Evolutionary conservation across 2,888 invertebrate genomes (phyloP), one percentile per base, ranked within the genome.

Genomic region (Lepetodrilus schrolli): DNA sequence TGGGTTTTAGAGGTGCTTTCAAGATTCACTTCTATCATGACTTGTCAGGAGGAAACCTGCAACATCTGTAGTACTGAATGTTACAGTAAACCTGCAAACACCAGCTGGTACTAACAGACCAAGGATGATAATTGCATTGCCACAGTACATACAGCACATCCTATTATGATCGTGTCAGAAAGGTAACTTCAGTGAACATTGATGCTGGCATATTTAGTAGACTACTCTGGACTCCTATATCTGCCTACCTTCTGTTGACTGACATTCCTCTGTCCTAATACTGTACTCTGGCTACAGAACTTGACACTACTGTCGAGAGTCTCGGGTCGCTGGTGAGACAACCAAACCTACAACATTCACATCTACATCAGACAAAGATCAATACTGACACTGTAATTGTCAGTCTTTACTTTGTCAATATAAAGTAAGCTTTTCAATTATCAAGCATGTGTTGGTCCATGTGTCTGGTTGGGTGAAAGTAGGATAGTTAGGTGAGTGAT

Each of bases 251-350:
- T 84, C 74, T 78, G 70, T 38, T 70, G 72, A 23, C 68, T 70
- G 10, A 84, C 77, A 72, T 82, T 82, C 23, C 77, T 70, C 26
- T 74, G 79, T 4, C 84, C 84, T 26, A 78, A 74, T 4, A 80
- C 51, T 48, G 73, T 74, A 20, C 80, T 79, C 30, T 74, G 30
- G 70, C 83, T 83, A 5, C 58, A 51, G 68, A 79, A 85, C 66
- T 83, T 84, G 4, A 71, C 69, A 26, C 74, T 66, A 13, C 85
- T 77, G 66, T 85, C 80, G 10, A 86, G 69, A 13, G 73, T 76
- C 20, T 77, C 74, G 37, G 82, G 80, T 20, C 77, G 76, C 66
- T 86, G 85, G 73, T 80, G 78, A 13, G 85, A 80, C 17, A 83
- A 49, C 85, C 85, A 86, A 5, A 84, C 73, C 86, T 86, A 72